These are phyloP conservation scores for Syrista parreyssii DNA, from an alignment of 2,888 invertebrate species.

Conservation along the genomic window DNA sequence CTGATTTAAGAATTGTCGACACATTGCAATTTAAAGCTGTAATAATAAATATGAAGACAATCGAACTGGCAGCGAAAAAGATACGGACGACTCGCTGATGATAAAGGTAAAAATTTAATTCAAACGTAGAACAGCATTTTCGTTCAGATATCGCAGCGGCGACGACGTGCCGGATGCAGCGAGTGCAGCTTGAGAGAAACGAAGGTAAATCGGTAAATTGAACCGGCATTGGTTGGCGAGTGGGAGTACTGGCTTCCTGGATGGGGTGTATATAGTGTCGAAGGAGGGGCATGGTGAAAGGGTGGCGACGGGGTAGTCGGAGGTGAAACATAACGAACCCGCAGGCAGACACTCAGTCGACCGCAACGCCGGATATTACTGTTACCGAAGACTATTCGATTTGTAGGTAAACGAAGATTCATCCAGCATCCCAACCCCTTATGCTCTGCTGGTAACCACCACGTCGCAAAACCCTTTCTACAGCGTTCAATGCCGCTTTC, in stretches of 20 bases:
- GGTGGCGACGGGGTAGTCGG: slow-evolving; percentile 24
- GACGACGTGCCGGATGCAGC: too few relatives aligned
- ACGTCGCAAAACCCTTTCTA: background rate
- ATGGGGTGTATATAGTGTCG: background rate
- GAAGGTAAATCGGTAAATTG: slow-evolving; percentile 34
- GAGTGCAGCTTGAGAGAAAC: background rate
- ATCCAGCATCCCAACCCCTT: slow-evolving; percentile 26
- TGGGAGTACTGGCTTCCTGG: slow-evolving; percentile 21
- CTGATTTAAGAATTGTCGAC: too few relatives aligned
- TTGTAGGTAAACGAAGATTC: slow-evolving; percentile 51
- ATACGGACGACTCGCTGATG: too few relatives aligned
- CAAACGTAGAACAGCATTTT: too few relatives aligned
- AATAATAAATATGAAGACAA: too few relatives aligned
- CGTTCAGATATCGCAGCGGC: too few relatives aligned
- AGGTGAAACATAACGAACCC: slow-evolving; percentile 45
- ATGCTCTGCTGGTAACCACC: background rate
- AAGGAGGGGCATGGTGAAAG: too few relatives aligned
- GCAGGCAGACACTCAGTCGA: slow-evolving; percentile 34
- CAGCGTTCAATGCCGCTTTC: too few relatives aligned
- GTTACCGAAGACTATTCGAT: slow-evolving; percentile 59
- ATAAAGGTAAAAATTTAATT: too few relatives aligned
- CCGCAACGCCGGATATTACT: slow-evolving; percentile 55
- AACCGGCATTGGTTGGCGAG: slow-evolving; percentile 33
- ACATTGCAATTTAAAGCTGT: too few relatives aligned
- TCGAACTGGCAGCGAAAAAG: too few relatives aligned